These are phyloP conservation scores for Sinocyclocheilus rhinocerous DNA, from an alignment of 2,113 vertebrate species.

Conservation along the genomic window DNA sequence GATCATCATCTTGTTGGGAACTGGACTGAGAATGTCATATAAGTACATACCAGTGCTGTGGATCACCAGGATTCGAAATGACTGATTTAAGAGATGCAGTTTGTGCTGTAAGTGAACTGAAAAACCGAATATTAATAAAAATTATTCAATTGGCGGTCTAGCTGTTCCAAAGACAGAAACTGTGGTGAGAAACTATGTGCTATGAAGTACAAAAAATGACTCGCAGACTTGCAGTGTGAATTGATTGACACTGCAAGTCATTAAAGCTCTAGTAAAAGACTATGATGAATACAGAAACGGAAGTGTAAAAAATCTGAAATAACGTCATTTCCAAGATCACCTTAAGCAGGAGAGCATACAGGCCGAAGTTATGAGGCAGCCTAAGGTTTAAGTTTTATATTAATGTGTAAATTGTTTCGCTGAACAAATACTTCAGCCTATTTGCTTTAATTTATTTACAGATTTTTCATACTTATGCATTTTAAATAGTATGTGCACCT, in stretches of 20 bases:
- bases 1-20: not conserved
- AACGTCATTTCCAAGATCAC: not conserved
- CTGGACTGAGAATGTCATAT: not conserved
- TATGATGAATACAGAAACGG: not conserved
- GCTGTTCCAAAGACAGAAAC: constrained; percentile 3
- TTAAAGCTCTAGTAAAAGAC: not conserved
- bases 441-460: not conserved
- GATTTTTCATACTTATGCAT: no score
- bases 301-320: not conserved
- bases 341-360: not conserved
- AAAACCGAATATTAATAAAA: not conserved
- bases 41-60: not conserved
- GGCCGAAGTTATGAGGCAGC: not conserved
- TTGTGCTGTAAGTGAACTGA: not conserved
- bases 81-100: not conserved
- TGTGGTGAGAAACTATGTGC: not conserved
- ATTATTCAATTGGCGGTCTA: not conserved
- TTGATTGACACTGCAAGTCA: not conserved
- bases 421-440: not conserved
- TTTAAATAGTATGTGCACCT: not conserved
- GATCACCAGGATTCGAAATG: not conserved
- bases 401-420: not conserved
- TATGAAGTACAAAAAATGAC: not conserved
- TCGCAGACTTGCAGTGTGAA: not conserved
- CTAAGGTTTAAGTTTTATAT: not conserved